Evolutionary conservation across 2,797 vertebrate genomes (phyloP), one percentile per base, ranked within the genome.

Genomic region (Nothura maculosa): DNA sequence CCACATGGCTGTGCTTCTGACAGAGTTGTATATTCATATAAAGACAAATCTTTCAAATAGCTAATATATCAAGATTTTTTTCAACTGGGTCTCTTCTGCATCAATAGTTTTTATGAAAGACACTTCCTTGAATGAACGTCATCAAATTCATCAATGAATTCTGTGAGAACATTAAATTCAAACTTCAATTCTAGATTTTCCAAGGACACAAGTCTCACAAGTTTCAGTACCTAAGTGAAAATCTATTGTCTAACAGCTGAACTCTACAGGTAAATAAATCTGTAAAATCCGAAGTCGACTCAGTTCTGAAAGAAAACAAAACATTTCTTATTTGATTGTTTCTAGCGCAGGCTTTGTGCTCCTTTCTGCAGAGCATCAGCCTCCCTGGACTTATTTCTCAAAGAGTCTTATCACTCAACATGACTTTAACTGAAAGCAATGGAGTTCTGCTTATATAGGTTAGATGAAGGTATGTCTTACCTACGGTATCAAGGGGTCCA

Each of bases 171-270:
- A 86, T 89, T 92, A 83, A 69, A 91, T 38, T 91, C 25, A 81
- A 58, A 86, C 91, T 83, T 17, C 30, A n/a, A n/a, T n/a, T 15
- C 20, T 74, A 66, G 10, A 76, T 96, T 94, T 92, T 74, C 63
- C 20, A 74, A 30, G 32, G 18, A 60, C 89, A 34, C 0, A 4
- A 38, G 38, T 38, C 38, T 64, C 90, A 38, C 0, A 4, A 66
- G 30, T 38, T 16, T 60, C 0, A 0, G 30, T 16, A 90, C 27
- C 19, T 63, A 54, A 81, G 42, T 70, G 73, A 92, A 63, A 42
- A 84, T 69, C 32, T 89, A 76, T 47, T 87, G 50, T 81, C 54
- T 42, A 83, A 90, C 14, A 70, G 48, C 27, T 73, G 7, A 64
- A n/a, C 15, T 70, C 13, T 66, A 15, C 10, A 52, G 40, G 40